phyloP scores from a whole-genome alignment of 2,797 vertebrate genomes.

The Lates japonicus region DNA sequence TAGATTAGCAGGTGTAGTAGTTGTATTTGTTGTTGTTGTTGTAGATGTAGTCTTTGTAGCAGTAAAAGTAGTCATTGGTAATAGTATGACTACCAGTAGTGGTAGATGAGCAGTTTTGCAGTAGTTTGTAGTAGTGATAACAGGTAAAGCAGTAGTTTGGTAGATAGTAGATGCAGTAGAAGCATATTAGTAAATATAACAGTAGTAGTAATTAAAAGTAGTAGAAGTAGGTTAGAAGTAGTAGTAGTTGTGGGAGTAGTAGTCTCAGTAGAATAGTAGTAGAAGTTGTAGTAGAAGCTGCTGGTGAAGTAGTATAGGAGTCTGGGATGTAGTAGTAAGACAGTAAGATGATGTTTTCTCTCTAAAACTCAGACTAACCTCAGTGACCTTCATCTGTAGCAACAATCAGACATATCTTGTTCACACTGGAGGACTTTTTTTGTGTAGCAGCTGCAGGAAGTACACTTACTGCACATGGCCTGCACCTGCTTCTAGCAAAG shows the following conservation, averaged over 20 bases:
- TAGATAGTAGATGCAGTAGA: no score
- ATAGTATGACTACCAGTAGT: no score
- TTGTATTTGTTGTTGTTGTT: no score
- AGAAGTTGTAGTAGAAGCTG: no score
- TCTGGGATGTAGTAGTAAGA: neutral
- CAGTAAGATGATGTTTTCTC: no score
- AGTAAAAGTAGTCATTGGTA: no score
- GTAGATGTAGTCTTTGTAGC: no score
- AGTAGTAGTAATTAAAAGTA: no score
- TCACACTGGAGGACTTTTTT: neutral
- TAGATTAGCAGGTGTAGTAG: no score
- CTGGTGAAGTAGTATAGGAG: neutral
- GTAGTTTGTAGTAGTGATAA: neutral
- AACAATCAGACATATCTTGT: neutral
- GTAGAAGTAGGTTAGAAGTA: neutral
- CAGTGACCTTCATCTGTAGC: neutral
- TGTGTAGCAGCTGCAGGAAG: conserved; percentile 14
- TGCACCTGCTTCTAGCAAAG: neutral
- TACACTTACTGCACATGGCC: neutral
- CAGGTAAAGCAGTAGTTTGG: neutral
- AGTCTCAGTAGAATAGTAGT: neutral
- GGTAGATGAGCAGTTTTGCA: no score
- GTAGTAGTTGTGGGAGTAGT: neutral
- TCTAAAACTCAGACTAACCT: neutral
- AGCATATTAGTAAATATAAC: no score